Percentiles rank a stretch among this genome's conserved stretches.
Evolutionary conservation across 1,140 invertebrate genomes (phyloP).

Genomic region (Drosophila kikkawai): DNA sequence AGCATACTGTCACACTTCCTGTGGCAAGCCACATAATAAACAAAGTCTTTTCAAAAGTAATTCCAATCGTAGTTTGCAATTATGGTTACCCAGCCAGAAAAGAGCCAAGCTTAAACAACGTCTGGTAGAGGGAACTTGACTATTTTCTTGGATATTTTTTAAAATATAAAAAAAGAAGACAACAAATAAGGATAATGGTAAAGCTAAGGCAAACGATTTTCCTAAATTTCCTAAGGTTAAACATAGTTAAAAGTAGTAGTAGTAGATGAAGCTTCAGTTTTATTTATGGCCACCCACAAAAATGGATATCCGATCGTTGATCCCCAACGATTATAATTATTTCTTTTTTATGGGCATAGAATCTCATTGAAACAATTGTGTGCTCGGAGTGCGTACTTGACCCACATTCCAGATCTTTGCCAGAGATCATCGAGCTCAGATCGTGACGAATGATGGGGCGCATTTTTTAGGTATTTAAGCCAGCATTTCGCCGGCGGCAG

Average conservation of each 20-base stretch:
- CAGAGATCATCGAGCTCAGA: constrained; percentile 11
- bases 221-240: not conserved
- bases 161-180: not conserved
- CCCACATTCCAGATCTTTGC: constrained; percentile 19
- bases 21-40: constrained; percentile 28
- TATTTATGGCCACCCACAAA: not conserved
- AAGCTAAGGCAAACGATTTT: not conserved
- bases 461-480: constrained; percentile 49
- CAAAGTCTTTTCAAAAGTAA: constrained; percentile 38
- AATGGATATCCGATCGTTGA: constrained; percentile 14
- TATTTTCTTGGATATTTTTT: not conserved
- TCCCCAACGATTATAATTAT: not conserved
- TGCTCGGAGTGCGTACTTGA: constrained; percentile 35
- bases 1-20: constrained; percentile 22
- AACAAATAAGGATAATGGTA: not conserved
- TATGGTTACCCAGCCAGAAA: not conserved
- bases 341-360: constrained; percentile 14
- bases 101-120: too few species aligned
- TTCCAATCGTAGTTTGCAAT: not conserved
- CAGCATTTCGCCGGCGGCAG: constrained; percentile 14
- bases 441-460: constrained; percentile 33
- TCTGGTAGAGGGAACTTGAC: not conserved
- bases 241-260: too few species aligned
- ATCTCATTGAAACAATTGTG: not conserved
- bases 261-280: not conserved